Evolutionary conservation across 1,140 invertebrate genomes (phyloP).

Genomic region (Olivierus martensii): DNA sequence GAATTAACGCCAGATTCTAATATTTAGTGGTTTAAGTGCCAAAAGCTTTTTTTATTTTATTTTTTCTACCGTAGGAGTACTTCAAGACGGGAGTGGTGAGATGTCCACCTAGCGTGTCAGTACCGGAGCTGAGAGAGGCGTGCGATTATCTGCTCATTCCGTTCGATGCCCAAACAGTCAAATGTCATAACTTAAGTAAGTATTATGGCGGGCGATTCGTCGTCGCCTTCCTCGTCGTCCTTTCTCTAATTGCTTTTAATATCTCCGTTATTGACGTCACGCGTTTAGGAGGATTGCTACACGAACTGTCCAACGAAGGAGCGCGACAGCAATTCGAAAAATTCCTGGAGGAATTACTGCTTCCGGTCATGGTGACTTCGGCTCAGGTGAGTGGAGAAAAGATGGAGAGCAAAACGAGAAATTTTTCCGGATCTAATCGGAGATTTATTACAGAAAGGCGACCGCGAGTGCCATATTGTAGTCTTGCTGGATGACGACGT

Average conservation of each 20-base stretch:
- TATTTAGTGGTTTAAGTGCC: too few species aligned
- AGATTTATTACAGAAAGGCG: constrained; percentile 15
- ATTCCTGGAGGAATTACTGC: constrained; percentile 87
- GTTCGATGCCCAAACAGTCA: constrained; percentile 89
- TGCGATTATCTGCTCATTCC: constrained; percentile 98
- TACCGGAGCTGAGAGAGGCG: constrained; percentile 90
- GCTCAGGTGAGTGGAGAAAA: constrained; percentile 43
- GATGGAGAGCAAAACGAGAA: too few species aligned
- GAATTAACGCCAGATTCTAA: too few species aligned
- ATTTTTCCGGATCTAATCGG: too few species aligned
- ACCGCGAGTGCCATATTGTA: constrained; percentile 53
- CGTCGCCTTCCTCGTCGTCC: too few species aligned
- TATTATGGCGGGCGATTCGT: too few species aligned
- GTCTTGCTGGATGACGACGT: constrained; percentile 89
- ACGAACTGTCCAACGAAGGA: constrained; percentile 97
- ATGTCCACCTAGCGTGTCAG: constrained; percentile 68
- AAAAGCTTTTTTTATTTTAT: too few species aligned
- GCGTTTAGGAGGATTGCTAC: constrained; percentile 76
- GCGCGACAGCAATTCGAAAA: constrained; percentile 91
- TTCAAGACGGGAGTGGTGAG: constrained; percentile 80
- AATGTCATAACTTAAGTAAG: constrained; percentile 87
- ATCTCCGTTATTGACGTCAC: too few species aligned
- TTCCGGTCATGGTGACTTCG: constrained; percentile 91
- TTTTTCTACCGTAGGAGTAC: constrained; percentile 50
- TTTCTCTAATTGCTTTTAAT: too few species aligned